A percentile compares a stretch with the other conserved stretches of the same genome.
phyloP scores from a whole-genome alignment of 2,888 invertebrate species.

The Pyralis farinalis region DNA sequence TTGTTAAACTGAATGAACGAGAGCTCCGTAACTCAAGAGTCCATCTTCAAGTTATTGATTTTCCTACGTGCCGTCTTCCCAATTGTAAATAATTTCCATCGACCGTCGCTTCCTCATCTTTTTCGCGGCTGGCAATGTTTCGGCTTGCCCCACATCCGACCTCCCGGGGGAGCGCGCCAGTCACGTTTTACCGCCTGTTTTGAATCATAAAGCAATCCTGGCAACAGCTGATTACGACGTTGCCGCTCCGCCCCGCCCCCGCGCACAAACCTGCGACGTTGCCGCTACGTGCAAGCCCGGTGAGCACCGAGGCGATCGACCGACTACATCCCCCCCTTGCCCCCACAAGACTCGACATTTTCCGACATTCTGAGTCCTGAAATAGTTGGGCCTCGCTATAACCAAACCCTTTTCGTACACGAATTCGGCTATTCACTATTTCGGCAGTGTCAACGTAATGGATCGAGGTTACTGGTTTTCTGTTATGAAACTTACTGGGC shows the following conservation, averaged over 20 bases:
- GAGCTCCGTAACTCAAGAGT: neutral
- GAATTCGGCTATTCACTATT: constrained; percentile 12
- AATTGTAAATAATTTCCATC: constrained; percentile 3
- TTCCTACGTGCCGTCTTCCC: neutral
- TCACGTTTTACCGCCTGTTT: constrained; percentile 67
- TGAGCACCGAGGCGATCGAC: constrained; percentile 59
- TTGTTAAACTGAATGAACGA: neutral
- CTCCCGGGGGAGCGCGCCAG: constrained; percentile 29
- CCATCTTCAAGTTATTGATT: neutral
- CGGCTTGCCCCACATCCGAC: constrained; percentile 36
- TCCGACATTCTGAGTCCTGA: constrained; percentile 43
- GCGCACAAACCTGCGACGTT: constrained; percentile 40
- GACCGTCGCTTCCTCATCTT: neutral
- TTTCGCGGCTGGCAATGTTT: constrained; percentile 20
- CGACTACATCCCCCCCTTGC: constrained; percentile 42
- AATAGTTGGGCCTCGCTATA: constrained; percentile 44
- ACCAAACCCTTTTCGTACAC: constrained; percentile 29
- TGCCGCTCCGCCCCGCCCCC: constrained; percentile 43
- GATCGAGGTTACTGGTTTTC: constrained; percentile 6
- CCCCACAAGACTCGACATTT: constrained; percentile 45
- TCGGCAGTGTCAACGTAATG: constrained; percentile 1
- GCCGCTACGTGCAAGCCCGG: constrained; percentile 44
- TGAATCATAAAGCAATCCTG: constrained; percentile 60
- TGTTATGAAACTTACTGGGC: too few relatives aligned
- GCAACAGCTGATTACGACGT: constrained; percentile 72